Percentiles rank a stretch among this genome's conserved stretches.
These are phyloP conservation scores for Festucalex cinctus DNA, from an alignment of 2,113 vertebrate species.

Conservation along the genomic window DNA sequence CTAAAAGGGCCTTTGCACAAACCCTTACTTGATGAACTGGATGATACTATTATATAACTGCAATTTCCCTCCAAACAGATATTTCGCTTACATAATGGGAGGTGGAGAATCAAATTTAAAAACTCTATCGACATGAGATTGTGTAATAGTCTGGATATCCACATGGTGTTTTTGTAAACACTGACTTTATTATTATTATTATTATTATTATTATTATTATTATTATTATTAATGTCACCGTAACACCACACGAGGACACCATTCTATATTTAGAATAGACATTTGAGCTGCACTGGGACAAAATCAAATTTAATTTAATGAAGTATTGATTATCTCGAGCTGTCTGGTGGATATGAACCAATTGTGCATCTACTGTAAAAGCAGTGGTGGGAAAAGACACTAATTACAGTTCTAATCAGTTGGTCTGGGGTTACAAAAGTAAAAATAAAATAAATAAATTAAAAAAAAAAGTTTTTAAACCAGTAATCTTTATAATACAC, in stretches of 20 bases:
- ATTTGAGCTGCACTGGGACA: slow-evolving; percentile 11
- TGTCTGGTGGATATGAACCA: slow-evolving; percentile 11
- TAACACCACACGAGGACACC: slow-evolving; percentile 6
- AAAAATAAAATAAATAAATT: too few species aligned
- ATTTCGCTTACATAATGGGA: background rate
- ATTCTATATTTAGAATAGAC: slow-evolving; percentile 21
- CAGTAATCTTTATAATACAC: background rate
- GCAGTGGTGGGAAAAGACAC: background rate
- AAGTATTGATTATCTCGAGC: slow-evolving; percentile 50
- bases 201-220: too few species aligned
- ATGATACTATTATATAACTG: background rate
- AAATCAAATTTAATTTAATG: slow-evolving; percentile 47
- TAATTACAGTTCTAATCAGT: too few species aligned
- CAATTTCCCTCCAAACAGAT: background rate
- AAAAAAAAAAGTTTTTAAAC: background rate
- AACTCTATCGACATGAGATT: background rate
- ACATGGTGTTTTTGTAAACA: slow-evolving; percentile 1
- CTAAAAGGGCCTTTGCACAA: too few species aligned
- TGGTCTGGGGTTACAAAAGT: background rate
- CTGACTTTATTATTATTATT: too few species aligned
- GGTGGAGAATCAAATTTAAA: background rate
- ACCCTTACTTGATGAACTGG: too few species aligned
- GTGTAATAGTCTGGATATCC: background rate
- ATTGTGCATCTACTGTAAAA: background rate
- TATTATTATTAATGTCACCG: background rate